Base-by-base conservation (phyloP, 2,113 vertebrate genomes). In the Mola mola region DNA sequence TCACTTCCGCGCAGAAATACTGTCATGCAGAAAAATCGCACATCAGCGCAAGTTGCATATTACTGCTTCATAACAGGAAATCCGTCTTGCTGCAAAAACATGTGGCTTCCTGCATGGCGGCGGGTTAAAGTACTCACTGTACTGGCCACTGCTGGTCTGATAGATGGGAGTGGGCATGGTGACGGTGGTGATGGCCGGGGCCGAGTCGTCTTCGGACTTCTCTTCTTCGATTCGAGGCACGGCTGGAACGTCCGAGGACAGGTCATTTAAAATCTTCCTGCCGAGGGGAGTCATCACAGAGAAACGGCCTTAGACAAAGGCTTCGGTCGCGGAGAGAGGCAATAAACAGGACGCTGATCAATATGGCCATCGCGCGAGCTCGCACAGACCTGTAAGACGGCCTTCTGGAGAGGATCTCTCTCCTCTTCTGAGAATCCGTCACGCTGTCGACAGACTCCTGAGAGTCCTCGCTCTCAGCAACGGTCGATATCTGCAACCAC, bases 361-460 rank as follows among this genome's bases (percentile, higher is more conserved):
- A n/a, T n/a, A n/a, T n/a, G n/a, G n/a, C n/a, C n/a, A n/a, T n/a
- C n/a, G n/a, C n/a, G n/a, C n/a, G n/a, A n/a, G n/a, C n/a, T n/a
- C n/a, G n/a, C n/a, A n/a, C n/a, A 24, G 85, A 99, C 97, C 97
- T 97, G 92, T 99, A 98, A 1, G 97, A 98, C 19, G 97, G 97
- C 59, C 97, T 90, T 44, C 97, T 94, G 73, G 97, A 99, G 52
- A 99, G 93, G 75, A 99, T 98, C 89, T 98, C 97, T 89, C 97
- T 94, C 84, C 97, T 93, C 86, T 99, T 99, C 85, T 99, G 97
- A 52, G 90, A 96, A 83, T 99, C 97, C 42, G 95, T 97, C 82
- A 98, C 95, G 24, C 97, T 98, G 88, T 99, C 97, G 72, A 98
- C 96, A 20, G 97, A 99, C 81, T 99, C 97, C 81, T 99, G 97